Evolutionary conservation across 2,888 invertebrate genomes (phyloP), one percentile per base, ranked within the genome.

Genomic region (Noctua fimbriata): DNA sequence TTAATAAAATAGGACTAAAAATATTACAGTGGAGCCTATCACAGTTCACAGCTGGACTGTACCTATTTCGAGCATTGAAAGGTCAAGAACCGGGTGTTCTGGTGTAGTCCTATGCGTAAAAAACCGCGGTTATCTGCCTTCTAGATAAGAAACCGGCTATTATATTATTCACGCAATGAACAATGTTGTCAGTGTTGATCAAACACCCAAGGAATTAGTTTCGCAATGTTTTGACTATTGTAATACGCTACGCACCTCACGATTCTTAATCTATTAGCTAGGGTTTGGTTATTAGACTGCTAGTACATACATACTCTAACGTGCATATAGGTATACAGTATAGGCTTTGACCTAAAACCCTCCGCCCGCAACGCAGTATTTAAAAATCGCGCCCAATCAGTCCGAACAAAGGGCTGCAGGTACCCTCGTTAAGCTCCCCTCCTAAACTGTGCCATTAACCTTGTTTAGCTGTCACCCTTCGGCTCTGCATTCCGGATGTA

Each of bases 361-460:
- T 67, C 52, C 66, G 65, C 32, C 73, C 65, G 66, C 70, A 86
- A 81, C 49, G 69, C 69, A 66, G 78, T 83, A 79, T 89, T 89
- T 86, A 87, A 90, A 89, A 90, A 88, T 86, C 81, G 76, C 83
- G 87, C 87, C 90, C 91, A 92, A 92, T 92, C 91, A 90, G 88
- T 79, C 73, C 70, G 83, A 85, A 92, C 91, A 91, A 91, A 91
- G 91, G 92, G 89, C 76, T 79, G 79, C 71, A 76, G 87, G 76
- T 87, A 87, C 85, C 76, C 85, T 86, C 77, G 84, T 87, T 87
- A 87, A 75, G 65, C 71, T 73, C 87, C 89, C 89, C 83, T 87
- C 78, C 85, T 88, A 89, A 89, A 88, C 89, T 91, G 93, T 90
- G 93, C 93, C 91, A 93, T 94, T 94, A 94, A 94, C 94, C 93